phyloP scores from a whole-genome alignment of 2,797 vertebrate genomes.

The Sebastolobus alascanus region DNA sequence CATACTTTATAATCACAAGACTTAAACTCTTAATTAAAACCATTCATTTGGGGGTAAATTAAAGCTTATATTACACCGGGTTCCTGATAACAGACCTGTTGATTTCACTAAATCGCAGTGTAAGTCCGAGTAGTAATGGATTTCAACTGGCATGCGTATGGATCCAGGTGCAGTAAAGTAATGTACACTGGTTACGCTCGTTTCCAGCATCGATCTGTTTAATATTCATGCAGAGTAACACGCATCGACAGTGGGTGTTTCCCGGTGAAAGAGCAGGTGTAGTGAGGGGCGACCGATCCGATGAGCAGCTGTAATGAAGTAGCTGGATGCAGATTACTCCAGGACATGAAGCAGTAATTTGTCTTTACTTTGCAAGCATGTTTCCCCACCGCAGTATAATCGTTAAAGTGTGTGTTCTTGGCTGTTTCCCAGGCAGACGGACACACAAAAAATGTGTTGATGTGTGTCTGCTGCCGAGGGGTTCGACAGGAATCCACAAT shows the following conservation, averaged over 20 bases:
- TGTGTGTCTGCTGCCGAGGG: slow-evolving; percentile 5
- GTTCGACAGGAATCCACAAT: slow-evolving; percentile 34
- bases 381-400: slow-evolving; percentile 1
- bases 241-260: slow-evolving; percentile 6
- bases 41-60: background rate
- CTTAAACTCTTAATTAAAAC: slow-evolving; percentile 14
- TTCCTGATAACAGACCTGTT: slow-evolving; percentile 18
- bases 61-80: background rate
- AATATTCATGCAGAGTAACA: slow-evolving; percentile 46
- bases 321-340: slow-evolving; percentile 14
- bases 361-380: background rate
- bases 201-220: slow-evolving; percentile 40
- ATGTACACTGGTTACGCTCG: slow-evolving; percentile 2
- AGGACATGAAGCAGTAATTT: background rate
- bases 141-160: background rate
- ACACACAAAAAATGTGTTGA: slow-evolving; percentile 8
- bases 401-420: slow-evolving; percentile 17
- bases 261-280: slow-evolving; percentile 16
- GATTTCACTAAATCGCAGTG: background rate
- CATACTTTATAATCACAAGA: background rate
- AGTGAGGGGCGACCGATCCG: slow-evolving; percentile 2
- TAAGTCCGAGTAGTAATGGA: background rate
- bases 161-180: slow-evolving; percentile 8
- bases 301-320: slow-evolving; percentile 3
- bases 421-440: slow-evolving; percentile 21